These are phyloP conservation scores for Philotrypesis tridentata DNA, from an alignment of 1,140 invertebrate genomes.

Conservation along the genomic window DNA sequence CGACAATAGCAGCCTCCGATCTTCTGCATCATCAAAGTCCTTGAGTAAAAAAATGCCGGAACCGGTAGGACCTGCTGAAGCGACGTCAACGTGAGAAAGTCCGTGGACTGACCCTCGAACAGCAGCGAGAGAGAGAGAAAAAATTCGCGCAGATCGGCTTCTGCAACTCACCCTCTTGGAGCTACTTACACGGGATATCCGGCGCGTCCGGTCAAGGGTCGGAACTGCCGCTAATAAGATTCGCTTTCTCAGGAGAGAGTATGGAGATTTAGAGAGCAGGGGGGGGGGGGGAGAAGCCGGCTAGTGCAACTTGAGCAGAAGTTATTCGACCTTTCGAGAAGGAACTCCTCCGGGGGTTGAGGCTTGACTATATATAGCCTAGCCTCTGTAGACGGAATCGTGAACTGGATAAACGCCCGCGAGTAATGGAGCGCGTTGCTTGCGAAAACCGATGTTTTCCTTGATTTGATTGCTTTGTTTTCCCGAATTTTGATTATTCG, in stretches of 20 bases:
- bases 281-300: background rate
- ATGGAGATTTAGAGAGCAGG: background rate
- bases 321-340: constrained; percentile 24
- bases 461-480: no score
- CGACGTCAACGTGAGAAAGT: constrained; percentile 35
- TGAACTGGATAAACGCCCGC: background rate
- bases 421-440: background rate
- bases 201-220: background rate
- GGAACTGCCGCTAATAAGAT: constrained; percentile 23
- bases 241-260: constrained; percentile 15
- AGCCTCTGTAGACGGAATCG: no score
- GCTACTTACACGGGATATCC: constrained; percentile 8
- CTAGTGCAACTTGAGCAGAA: constrained; percentile 19
- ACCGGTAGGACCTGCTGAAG: constrained; percentile 19
- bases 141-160: background rate
- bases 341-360: background rate
- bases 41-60: background rate
- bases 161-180: background rate
- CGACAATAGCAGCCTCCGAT: no score
- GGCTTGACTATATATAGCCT: no score
- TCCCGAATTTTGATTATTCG: no score
- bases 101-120: background rate
- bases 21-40: background rate
- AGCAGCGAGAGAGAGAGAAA: background rate
- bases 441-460: background rate